Evolutionary conservation across 2,888 invertebrate genomes (phyloP), one percentile per base, ranked within the genome.

Genomic region (Lepidocyrtinus sp.): DNA sequence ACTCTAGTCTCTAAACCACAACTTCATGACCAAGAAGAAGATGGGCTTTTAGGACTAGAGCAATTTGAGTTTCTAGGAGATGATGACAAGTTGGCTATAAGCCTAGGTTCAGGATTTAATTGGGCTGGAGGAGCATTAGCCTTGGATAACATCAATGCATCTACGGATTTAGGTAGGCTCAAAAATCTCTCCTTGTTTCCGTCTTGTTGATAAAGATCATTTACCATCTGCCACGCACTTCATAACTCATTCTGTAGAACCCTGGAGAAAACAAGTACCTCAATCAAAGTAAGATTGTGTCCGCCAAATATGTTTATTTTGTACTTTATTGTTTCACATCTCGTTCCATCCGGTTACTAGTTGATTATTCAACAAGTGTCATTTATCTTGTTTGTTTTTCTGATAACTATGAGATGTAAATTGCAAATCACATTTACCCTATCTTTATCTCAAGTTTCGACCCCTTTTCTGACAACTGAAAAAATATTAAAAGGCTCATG

Each of bases 101-200:
- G 65, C 55, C 55, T 74, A 19, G 70, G 70, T 1, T 46, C 55
- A 21, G 55, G 25, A 22, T 27, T 73, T 65, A 2, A 59, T 22
- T 64, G 64, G 17, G 65, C 64, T 12, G 79, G 70, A 1, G 70
- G 63, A 59, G 50, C 79, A 2, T 36, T 79, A 36, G 17, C 74
- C 59, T 65, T 80, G 74, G 79, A 74, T 45, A 69, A 70, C 46
- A 55, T 80, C 36, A 80, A 80, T 59, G 70, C 45, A 21, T 74
- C 79, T 50, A 63, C 25, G 50, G 1, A 46, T 55, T 59, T 26
- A 25, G 59, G 26, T 59, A 17, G 1, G 55, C 19, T 70, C 24
- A 24, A 25, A 25, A 63, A 25, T 63, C 2, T 9, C 62, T n/a
- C n/a, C n/a, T 5, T 55, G 22, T 21, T 1, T 22, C 5, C 45